These are phyloP conservation scores for Gymnoscopelus braueri DNA, from an alignment of 2,797 vertebrate species.

Conservation along the genomic window DNA sequence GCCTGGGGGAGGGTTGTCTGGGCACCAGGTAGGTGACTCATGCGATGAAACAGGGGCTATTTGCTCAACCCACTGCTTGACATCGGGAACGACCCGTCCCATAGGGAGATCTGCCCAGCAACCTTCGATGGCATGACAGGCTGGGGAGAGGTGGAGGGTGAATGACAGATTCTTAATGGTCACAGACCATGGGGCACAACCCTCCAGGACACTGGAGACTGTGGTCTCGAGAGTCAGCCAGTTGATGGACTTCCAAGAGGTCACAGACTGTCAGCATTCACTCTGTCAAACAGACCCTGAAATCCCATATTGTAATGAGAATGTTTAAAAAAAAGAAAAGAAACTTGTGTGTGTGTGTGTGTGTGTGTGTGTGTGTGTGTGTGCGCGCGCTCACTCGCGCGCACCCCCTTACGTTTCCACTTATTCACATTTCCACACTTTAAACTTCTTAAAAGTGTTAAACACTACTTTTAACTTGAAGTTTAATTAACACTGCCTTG, in stretches of 20 bases:
- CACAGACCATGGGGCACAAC: constrained; percentile 31
- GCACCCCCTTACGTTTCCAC: background rate
- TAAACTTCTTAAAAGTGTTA: background rate
- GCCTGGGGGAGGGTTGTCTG: constrained; percentile 27
- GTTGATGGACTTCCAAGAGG: background rate
- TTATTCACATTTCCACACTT: background rate
- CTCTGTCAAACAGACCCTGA: background rate
- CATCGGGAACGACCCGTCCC: constrained; percentile 43
- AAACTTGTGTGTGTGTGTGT: background rate
- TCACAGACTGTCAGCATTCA: background rate
- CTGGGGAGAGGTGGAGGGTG: constrained; percentile 1
- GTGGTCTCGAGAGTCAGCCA: constrained; percentile 1
- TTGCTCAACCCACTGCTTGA: constrained; percentile 53
- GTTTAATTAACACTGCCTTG: no score
- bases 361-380: background rate
- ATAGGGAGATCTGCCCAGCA: constrained; percentile 56
- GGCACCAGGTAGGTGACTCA: constrained; percentile 63
- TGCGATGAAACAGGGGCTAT: constrained; percentile 48
- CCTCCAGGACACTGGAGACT: background rate
- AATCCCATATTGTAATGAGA: background rate
- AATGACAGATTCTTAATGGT: constrained; percentile 36
- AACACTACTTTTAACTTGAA: no score
- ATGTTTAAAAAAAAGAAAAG: background rate
- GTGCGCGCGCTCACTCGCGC: no score
- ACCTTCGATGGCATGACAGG: constrained; percentile 34